These are phyloP conservation scores for Dreissena polymorpha DNA, from an alignment of 1,140 invertebrate genomes.

Conservation along the genomic window DNA sequence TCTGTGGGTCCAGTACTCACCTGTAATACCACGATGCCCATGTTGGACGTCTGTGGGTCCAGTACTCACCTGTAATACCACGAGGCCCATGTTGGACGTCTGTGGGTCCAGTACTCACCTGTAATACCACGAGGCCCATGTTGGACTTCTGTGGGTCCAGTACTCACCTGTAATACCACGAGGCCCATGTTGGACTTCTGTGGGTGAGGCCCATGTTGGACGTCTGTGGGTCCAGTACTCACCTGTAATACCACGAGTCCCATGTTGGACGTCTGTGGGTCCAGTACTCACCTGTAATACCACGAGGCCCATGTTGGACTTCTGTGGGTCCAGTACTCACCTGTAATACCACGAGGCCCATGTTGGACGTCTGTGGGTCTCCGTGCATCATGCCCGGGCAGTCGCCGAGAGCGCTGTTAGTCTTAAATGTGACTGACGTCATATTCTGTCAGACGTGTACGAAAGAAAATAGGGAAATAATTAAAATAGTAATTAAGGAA, in stretches of 20 bases:
- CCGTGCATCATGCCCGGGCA: constrained; percentile 36
- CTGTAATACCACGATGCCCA: constrained; percentile 54
- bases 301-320: constrained; percentile 47
- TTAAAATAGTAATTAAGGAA: no score
- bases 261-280: constrained; percentile 12
- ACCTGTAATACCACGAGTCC: constrained; percentile 55
- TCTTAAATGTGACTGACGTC: constrained; percentile 28
- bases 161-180: constrained; percentile 53
- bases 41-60: constrained; percentile 10
- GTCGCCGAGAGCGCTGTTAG: constrained; percentile 51
- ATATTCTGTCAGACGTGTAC: not conserved
- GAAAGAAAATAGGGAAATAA: no score
- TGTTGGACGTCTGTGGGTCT: constrained; percentile 5
- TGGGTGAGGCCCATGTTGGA: constrained; percentile 40
- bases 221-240: not conserved
- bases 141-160: constrained; percentile 5
- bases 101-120: constrained; percentile 10
- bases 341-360: constrained; percentile 54
- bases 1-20: not conserved
- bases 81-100: constrained; percentile 38
- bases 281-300: constrained; percentile 54
- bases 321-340: not conserved
- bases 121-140: constrained; percentile 55
- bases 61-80: constrained; percentile 56
- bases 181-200: constrained; percentile 38